Evolutionary conservation across 2,888 invertebrate species (phyloP), one percentile per base, ranked within the genome.

Genomic region (Folsomia candida): DNA sequence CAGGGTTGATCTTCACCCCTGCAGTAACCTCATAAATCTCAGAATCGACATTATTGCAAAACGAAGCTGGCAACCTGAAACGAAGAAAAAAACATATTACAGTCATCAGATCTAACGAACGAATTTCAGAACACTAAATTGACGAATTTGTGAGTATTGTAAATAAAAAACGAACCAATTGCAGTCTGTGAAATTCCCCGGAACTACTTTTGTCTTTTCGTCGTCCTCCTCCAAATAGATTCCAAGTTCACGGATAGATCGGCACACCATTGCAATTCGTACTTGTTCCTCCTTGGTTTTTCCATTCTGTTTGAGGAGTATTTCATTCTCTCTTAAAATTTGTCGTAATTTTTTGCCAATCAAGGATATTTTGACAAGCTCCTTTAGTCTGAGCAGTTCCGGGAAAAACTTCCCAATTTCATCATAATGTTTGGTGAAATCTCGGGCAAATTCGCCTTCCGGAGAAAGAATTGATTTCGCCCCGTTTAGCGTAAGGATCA

Each of bases 391-490:
- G 2, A 63, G 57, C 3, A 77, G 66, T 61, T 77, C 77, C 11
- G 75, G 75, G 63, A 74, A 77, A n/a, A 54, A 70, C 26, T 68
- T 25, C 20, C 70, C 69, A 54, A 77, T 69, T 62, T 77, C 77
- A 22, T 67, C 67, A 63, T 69, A 77, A 65, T 74, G 51, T 57
- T 51, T 64, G 14, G 73, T 73, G 9, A 77, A 65, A 61, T 77
- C 77, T 29, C 54, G 62, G 1, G 72, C 70, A 60, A 75, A 77
- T 28, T 73, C 72, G 3, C 57, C 70, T 27, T 75, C 75, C 27
- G 76, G 67, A 9, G 71, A 64, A 11, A 74, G 63, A 22, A 22
- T 57, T 27, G 69, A 59, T 18, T 60, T 67, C 9, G 28, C 64
- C 9, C 62, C 58, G 20, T 70, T 73, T 0, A 70, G 54, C 1